Base-by-base conservation (phyloP, 2,797 vertebrate genomes). In the Austrolebias charrua region DNA sequence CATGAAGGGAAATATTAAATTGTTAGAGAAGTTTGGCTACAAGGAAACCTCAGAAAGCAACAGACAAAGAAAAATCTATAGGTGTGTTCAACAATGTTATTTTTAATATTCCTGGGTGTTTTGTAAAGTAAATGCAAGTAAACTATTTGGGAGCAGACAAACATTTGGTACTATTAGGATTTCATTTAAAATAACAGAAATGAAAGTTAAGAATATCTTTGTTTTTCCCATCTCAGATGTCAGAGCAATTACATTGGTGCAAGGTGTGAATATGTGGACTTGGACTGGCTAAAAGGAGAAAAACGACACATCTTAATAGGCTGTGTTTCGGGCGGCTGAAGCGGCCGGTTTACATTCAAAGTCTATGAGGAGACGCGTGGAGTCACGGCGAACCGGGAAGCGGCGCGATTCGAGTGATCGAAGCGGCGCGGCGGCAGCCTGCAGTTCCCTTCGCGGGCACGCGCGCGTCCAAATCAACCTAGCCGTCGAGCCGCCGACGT, bases 201-300 rank as follows among this genome's bases (percentile, higher is more conserved):
- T 52, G 0, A 19, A 55, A n/a, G 19, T 24, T 20, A 5, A 18
- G 28, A 20, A 38, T 13, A 31, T 28, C 6, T 7, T 40, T 3
- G 9, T 6, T 33, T 33, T 33, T 33, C 60, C 46, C 44, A 4
- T 58, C 33, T 49, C 80, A 98, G 96, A 76, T 98, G 96, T 38
- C 89, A 93, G 3, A 50, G 7, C 0, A 94, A 93, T 60, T 98
- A 90, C 72, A 55, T 79, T 0, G 96, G 96, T 4, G 46, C 89
- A 35, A 92, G 96, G 45, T 98, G 96, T 61, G 94, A 96, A 87
- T 90, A 89, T 19, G 55, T 93, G 52, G 90, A 95, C 63, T 59
- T 95, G 38, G 93, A 80, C 71, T 88, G 66, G 84, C 84, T 38
- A 20, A 90, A 73, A 56, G 91, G 75, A 1, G 92, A 92, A 4